phyloP scores from a whole-genome alignment of 2,888 invertebrate species.

The Agonopterix alstromeriana region DNA sequence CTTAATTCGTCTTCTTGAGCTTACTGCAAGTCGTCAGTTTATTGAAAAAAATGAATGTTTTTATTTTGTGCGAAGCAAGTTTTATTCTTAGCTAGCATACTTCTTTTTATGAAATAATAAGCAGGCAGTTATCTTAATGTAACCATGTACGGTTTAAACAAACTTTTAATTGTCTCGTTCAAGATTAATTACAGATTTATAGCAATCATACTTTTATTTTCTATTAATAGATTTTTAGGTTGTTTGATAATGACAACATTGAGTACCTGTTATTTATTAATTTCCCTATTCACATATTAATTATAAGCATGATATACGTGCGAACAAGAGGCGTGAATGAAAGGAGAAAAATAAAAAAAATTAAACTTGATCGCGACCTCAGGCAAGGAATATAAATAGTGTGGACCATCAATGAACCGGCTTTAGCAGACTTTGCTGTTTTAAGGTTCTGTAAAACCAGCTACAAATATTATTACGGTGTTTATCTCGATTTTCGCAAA shows the following conservation, averaged over 20 bases:
- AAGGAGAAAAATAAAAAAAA: conserved; percentile 9
- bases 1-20: conserved; percentile 55
- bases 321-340: conserved; percentile 4
- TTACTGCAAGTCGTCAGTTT: conserved; percentile 38
- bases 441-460: not conserved
- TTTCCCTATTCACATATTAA: no score
- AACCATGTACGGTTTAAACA: not conserved
- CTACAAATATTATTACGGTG: not conserved
- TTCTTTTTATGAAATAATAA: no score
- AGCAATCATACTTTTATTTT: not conserved
- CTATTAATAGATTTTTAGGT: no score
- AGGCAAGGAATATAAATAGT: conserved; percentile 10
- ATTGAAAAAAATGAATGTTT: conserved; percentile 31
- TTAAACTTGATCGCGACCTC: conserved; percentile 14
- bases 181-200: not conserved
- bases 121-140: not conserved
- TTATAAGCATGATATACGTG: not conserved
- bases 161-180: not conserved
- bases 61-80: conserved; percentile 15
- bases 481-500: no score
- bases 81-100: conserved; percentile 1
- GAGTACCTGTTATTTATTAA: no score
- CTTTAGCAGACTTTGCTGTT: not conserved
- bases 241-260: no score
- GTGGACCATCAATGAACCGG: conserved; percentile 6